Evolutionary conservation across 2,113 vertebrate species (phyloP), one percentile per base, ranked within the genome.

Genomic region (Lepus europaeus): DNA sequence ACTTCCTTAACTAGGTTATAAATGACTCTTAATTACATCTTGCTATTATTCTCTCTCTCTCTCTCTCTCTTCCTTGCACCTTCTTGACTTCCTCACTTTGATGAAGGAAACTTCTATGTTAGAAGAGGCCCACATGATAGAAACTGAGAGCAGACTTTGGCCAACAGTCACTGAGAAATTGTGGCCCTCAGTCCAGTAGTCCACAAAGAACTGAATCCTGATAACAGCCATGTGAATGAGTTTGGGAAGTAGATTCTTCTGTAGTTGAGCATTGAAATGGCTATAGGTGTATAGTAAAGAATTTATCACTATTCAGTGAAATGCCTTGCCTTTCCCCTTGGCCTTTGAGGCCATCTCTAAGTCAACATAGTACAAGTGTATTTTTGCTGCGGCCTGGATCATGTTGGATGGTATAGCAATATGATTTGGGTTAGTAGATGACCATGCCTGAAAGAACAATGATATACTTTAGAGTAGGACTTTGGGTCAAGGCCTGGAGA

Each of bases 1-100:
- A 80, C 20, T 85, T 94, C 61, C 27, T 53, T 76, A 61, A 89
- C 76, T 61, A 92, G 6, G 5, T 86, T 74, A 80, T 45, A 84
- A 70, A 69, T 64, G 63, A 86, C 51, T 70, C 53, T 78, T 51
- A 76, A 8, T 73, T 86, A 33, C 23, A 23, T 70, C 51, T 92
- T 80, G 39, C n/a, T 77, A 78, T 29, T 31, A 49, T 12, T n/a
- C 6, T 73, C 36, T 78, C 5, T 56, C 11, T 63, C 23, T 81
- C 11, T 10, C 23, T 70, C 59, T 66, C 77, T 20, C n/a, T 22
- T 5, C 6, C 39, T 39, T 39, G 39, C 39, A 39, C 39, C 39
- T 91, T 63, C 23, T 91, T n/a, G 7, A 53, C 27, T 93, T 89
- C 17, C 39, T 86, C 25, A 80, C 45, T 83, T 61, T 72, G 61